Base-by-base conservation (phyloP, 2,888 invertebrate species). In the Saturnia japonica region DNA sequence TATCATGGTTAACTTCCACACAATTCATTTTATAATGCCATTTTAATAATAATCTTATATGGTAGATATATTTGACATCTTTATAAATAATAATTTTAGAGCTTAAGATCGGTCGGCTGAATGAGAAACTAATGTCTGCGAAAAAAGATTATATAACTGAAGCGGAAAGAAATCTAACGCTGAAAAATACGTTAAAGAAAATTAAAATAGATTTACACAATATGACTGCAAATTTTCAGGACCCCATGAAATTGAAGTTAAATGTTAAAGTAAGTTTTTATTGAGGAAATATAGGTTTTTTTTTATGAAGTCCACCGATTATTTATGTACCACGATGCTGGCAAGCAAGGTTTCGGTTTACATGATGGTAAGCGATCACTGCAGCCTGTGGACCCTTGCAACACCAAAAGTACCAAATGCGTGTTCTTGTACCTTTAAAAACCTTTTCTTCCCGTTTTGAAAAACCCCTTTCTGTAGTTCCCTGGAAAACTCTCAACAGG, bases 201-300 rank as follows among this genome's bases (percentile, higher is more conserved):
- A 97, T 99, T 74, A 96, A 97, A 85, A 96, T 96, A 68, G 98
- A 98, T 80, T 94, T 99, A 69, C 96, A 97, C 80, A 95, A 96
- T 74, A 96, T 97, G 83, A 96, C 97, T 9, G 96, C 96, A 0
- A 95, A 96, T 74, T 95, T 98, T 64, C 97, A 97, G 84, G 96
- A 98, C 77, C 96, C 97, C 0, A 95, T 86, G 84, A 96, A 94
- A 81, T 82, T 95, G 68, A 95, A 95, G 78, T 87, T 91, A 68
- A 93, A 92, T 70, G 94, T 95, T 1, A 95, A 94, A 87, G 95
- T 95, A 79, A 85, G 85, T 72, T 88, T 70, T 72, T 68, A 57
- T 34, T 25, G 14, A 25, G 14, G 14, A n/a, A n/a, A n/a, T n/a
- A n/a, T n/a, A n/a, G n/a, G n/a, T n/a, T n/a, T n/a, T n/a, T n/a